phyloP scores from a whole-genome alignment of 2,888 invertebrate genomes.

The Listrodromus nycthemerus region DNA sequence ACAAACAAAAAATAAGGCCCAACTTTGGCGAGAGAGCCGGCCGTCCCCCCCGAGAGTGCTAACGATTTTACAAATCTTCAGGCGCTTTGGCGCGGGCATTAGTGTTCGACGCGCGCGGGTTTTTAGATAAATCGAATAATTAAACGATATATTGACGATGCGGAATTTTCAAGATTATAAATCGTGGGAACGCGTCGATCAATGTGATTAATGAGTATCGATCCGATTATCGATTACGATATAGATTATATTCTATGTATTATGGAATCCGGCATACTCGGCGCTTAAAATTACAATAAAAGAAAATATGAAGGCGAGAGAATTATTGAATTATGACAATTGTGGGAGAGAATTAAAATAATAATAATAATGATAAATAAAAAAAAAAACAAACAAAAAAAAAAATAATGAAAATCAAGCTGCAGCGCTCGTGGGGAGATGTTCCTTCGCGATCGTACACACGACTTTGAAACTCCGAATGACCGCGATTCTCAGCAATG shows the following conservation, averaged over 20 bases:
- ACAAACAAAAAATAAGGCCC: constrained; percentile 75
- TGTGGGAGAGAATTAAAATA: constrained; percentile 21
- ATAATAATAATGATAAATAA: too few relatives aligned
- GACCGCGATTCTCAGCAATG: constrained; percentile 66
- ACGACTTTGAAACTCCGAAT: constrained; percentile 37
- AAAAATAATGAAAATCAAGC: constrained; percentile 40
- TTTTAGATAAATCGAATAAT: constrained; percentile 25
- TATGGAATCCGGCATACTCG: constrained; percentile 62
- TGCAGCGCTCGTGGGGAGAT: constrained; percentile 48
- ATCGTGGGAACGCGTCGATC: constrained; percentile 52
- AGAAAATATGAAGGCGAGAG: constrained; percentile 18
- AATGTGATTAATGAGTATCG: constrained; percentile 46
- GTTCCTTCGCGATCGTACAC: constrained; percentile 54
- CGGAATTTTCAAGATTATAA: constrained; percentile 54
- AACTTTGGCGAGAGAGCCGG: constrained; percentile 81
- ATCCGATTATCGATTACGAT: constrained; percentile 59
- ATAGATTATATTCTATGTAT: constrained; percentile 62
- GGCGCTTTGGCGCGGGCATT: constrained; percentile 38
- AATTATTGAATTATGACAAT: constrained; percentile 5
- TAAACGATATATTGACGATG: constrained; percentile 21
- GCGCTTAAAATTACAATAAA: constrained; percentile 58
- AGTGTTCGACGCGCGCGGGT: constrained; percentile 1
- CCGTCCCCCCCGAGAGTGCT: constrained; percentile 65
- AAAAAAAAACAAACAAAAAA: constrained; percentile 28
- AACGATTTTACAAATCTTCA: constrained; percentile 23